phyloP scores from a whole-genome alignment of 2,797 vertebrate genomes.

The Cheirogaleus major region DNA sequence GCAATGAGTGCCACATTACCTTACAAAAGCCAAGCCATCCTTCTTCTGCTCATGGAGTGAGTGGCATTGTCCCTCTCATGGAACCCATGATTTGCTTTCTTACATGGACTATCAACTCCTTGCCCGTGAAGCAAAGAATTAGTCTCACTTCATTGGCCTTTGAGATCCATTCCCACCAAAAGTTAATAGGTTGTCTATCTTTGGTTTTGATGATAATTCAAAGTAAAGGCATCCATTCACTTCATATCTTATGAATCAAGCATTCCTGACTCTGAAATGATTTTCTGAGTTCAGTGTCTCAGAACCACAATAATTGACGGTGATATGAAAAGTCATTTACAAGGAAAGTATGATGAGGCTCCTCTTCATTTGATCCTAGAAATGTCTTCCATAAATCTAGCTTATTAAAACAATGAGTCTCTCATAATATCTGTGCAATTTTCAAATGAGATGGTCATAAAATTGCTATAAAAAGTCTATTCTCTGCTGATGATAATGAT shows the following conservation, averaged over 20 bases:
- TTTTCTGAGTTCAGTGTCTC: constrained; percentile 73
- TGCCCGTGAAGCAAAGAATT: constrained; percentile 2
- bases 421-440: constrained; percentile 54
- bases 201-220: constrained; percentile 66
- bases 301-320: constrained; percentile 79
- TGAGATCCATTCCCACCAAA: background rate
- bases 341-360: constrained; percentile 73
- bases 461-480: constrained; percentile 62
- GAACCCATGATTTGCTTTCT: background rate
- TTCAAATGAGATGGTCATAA: constrained; percentile 73
- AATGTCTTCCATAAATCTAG: constrained; percentile 72
- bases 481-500: constrained; percentile 56
- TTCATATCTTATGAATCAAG: constrained; percentile 72
- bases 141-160: constrained; percentile 43
- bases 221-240: constrained; percentile 64
- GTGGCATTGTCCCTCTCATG: background rate
- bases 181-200: constrained; percentile 35
- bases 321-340: constrained; percentile 80
- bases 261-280: constrained; percentile 72
- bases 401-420: constrained; percentile 71
- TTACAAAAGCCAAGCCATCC: background rate
- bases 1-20: background rate
- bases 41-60: background rate
- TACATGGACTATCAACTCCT: background rate
- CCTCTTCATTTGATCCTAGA: constrained; percentile 70